Conservation (phyloP, 2,113 vertebrate genomes). For the Corvus cornix region DNA sequence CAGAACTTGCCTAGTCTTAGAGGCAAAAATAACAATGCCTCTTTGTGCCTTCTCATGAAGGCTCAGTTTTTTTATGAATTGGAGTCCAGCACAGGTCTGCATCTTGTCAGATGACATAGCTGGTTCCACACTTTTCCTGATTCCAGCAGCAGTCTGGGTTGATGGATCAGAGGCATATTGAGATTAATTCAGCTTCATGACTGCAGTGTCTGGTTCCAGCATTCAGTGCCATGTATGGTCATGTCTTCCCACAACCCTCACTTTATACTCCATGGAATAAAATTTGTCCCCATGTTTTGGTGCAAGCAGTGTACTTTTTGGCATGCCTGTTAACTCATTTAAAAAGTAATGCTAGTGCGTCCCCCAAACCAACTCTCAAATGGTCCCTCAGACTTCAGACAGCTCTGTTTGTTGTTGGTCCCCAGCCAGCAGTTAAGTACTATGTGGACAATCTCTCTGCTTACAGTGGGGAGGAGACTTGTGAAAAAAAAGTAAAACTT, state of each 20-base stretch:
- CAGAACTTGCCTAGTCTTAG: not conserved
- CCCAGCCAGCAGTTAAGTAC: not conserved
- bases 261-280: not conserved
- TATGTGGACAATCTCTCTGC: fast-evolving
- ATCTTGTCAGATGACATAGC: not conserved
- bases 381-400: not conserved
- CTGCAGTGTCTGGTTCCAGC: not conserved
- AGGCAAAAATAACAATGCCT: not conserved
- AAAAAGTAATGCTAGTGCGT: not conserved
- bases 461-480: not conserved
- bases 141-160: not conserved
- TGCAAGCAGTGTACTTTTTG: not conserved
- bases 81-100: not conserved
- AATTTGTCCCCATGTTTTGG: fast-evolving
- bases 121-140: not conserved
- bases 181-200: not conserved
- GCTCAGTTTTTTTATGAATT: not conserved
- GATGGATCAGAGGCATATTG: not conserved
- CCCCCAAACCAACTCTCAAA: not conserved
- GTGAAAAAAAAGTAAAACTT: not conserved
- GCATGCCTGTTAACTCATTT: not conserved
- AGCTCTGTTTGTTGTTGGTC: not conserved
- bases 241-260: not conserved
- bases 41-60: not conserved
- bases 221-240: not conserved